phyloP scores from a whole-genome alignment of 2,113 vertebrate genomes.

The Hippocampus guttulatus region DNA sequence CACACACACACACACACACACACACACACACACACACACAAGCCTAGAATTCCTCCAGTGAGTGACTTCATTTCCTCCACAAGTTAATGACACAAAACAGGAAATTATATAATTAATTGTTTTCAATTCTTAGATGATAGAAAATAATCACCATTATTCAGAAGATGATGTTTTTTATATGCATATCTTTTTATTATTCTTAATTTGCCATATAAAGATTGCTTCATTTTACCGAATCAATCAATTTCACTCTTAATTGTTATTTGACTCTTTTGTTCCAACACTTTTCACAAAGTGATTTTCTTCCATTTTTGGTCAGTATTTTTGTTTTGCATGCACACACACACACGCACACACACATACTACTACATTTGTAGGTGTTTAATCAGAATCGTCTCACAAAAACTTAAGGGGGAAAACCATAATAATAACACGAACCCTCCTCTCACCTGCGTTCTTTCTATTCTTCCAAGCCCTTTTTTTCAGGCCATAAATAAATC shows the following conservation, averaged over 20 bases:
- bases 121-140: not conserved
- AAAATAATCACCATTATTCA: constrained; percentile 40
- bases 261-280: not conserved
- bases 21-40: constrained; percentile 51
- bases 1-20: not conserved
- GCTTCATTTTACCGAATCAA: not conserved
- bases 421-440: constrained; percentile 24
- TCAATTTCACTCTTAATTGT: not conserved
- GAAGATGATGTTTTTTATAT: not conserved
- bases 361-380: not conserved
- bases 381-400: constrained; percentile 41
- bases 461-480: constrained; percentile 25
- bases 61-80: constrained; percentile 44
- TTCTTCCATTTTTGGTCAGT: constrained; percentile 16
- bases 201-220: not conserved
- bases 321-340: constrained; percentile 3
- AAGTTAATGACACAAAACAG: constrained; percentile 30
- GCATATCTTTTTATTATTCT: not conserved
- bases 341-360: not conserved
- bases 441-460: constrained; percentile 20
- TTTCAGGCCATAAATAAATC: constrained; percentile 57
- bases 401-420: constrained; percentile 7
- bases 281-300: no score
- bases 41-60: constrained; percentile 37
- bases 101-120: constrained; percentile 31